Base-by-base conservation (phyloP, 2,888 invertebrate genomes). In the Dicyrtomina minuta region DNA sequence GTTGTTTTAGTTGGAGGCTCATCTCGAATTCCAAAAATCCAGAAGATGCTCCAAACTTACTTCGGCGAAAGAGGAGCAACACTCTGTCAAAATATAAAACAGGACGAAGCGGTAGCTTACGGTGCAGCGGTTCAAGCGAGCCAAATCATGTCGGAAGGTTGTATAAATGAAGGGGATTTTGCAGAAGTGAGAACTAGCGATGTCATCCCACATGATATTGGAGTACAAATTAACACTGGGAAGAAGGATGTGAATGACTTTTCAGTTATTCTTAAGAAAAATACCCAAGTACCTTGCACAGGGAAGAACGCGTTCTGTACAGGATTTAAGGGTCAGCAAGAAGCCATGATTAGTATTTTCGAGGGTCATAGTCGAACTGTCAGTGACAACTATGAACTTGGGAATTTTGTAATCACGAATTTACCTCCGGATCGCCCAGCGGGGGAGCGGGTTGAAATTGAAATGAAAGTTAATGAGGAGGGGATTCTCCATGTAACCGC, bases 1-100 rank as follows among this genome's bases (percentile, higher is more conserved):
- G 69, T 75, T 43, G 73, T 75, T 13, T 24, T 75, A 10, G 70
- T 71, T 5, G 74, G 74, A 33, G 74, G 74, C 12, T 70, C 49
- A 12, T 70, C 66, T 10, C 12, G 27, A 26, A 68, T 68, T n/a
- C 68, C 68, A 1, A 46, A 53, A 22, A 46, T 71, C 10, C 65
- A 65, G 20, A 24, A 65, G 27, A 24, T 68, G n/a, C 41, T 71
- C 27, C 15, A 41, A 0, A 44, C 58, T 22, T 65, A 46, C 51
- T 71, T 71, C 43, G 64, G 49, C 66, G 55, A 41, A 17, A 2
- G 55, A 0, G 64, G 43, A 4, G 66, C 55, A 22, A 12, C 2
- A 4, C 59, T 58, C 1, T 46, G n/a, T 6, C 13, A 44, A 22
- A n/a, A 5, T 26, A 20, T 27, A 24, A 24, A 22, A 26, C 43